Evolutionary conservation across 2,888 invertebrate species (phyloP), one percentile per base, ranked within the genome.

Genomic region (Hirtodrosophila confusa): DNA sequence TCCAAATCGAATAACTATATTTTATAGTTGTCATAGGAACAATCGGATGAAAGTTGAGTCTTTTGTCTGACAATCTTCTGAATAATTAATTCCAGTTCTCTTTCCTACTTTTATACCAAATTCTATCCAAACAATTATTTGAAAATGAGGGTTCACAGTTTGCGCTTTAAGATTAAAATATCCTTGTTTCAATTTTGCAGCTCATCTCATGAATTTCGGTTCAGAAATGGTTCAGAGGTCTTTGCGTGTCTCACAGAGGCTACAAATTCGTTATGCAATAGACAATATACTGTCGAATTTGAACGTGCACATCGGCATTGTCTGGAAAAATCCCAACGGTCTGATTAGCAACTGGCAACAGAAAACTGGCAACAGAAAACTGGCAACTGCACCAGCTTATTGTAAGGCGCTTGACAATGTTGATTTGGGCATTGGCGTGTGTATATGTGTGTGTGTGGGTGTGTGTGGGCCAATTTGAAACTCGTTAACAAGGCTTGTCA

Each of bases 401-500:
- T 60, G 33, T 41, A 31, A 58, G 27, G 7, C 47, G 7, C 17
- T 36, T 43, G 37, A 48, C 40, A 48, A 27, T 60, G 35, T 36
- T 17, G 17, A 17, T 17, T 17, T 17, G 17, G 17, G 17, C 17
- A 17, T 17, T 17, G 10, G 8, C n/a, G 2, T 6, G 27, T 40
- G 12, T 39, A n/a, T 41, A 31, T 40, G 12, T 50, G 48, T 48
- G 23, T 24, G 39, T 44, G 35, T 43, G 50, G 51, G 43, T 44
- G 33, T 37, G 66, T 69, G 41, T 58, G 54, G 51, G 71, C 69
- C 83, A 83, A 78, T 80, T 83, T 63, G 69, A 60, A 72, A 66
- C 75, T 78, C 84, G 80, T 82, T 84, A 82, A 77, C 80, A 73
- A 68, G 61, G 63, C 71, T 69, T 78, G 80, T 83, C 78, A 80